These are phyloP conservation scores for Ailurus styani DNA, from an alignment of 2,113 vertebrate genomes.

Conservation along the genomic window DNA sequence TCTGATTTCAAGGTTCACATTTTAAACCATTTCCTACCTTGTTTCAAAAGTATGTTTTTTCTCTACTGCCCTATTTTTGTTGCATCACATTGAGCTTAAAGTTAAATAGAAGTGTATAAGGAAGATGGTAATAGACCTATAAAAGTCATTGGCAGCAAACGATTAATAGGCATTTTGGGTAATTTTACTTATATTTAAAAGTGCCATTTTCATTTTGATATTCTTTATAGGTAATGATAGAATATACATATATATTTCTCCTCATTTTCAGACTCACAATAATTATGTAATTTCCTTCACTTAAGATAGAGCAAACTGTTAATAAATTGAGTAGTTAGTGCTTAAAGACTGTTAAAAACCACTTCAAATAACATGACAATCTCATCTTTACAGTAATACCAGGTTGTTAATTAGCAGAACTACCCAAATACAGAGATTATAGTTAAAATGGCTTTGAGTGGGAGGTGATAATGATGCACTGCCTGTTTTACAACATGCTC, in stretches of 20 bases:
- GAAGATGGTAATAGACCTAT: background rate
- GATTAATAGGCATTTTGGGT: background rate
- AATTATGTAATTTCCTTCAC: slow-evolving; percentile 58
- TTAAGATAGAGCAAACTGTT: slow-evolving; percentile 67
- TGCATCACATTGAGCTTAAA: background rate
- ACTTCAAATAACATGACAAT: slow-evolving; percentile 77
- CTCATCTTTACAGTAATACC: slow-evolving; percentile 73
- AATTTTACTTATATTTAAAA: slow-evolving; percentile 36
- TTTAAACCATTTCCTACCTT: slow-evolving; percentile 1
- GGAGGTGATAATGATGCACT: slow-evolving; percentile 71
- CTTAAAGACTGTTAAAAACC: slow-evolving; percentile 73
- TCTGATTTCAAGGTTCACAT: background rate
- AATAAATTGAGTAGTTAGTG: slow-evolving; percentile 68
- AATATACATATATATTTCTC: slow-evolving; percentile 36
- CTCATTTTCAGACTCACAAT: slow-evolving; percentile 59
- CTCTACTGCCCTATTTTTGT: background rate
- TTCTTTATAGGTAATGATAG: slow-evolving; percentile 42
- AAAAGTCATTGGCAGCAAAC: background rate
- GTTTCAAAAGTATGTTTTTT: background rate
- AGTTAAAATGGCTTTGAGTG: slow-evolving; percentile 77
- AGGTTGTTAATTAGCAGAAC: slow-evolving; percentile 80
- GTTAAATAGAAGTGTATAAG: background rate
- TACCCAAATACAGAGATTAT: slow-evolving; percentile 77
- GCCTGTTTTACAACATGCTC: slow-evolving; percentile 71
- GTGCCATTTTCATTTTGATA: background rate